These are phyloP conservation scores for Scolopax bukidnonensis DNA, from an alignment of 2,797 vertebrate genomes.

Conservation along the genomic window DNA sequence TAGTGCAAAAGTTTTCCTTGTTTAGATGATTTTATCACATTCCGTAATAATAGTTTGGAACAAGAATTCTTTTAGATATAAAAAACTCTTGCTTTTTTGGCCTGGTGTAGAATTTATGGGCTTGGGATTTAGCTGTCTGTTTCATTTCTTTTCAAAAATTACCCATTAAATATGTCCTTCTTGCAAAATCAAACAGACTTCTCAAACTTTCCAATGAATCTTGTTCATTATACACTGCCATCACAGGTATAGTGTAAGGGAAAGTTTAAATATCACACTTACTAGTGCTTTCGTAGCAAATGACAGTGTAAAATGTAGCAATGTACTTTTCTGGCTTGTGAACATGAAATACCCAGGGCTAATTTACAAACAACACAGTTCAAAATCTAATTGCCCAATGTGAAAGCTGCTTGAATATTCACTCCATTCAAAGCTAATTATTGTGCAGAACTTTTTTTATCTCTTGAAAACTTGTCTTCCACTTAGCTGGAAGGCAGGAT, in stretches of 20 bases:
- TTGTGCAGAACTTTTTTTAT: not conserved
- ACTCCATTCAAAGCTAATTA: not conserved
- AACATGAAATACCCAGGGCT: not conserved
- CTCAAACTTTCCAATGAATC: not conserved
- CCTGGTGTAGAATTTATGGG: not conserved
- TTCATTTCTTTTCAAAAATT: not conserved
- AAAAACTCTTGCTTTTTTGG: not conserved
- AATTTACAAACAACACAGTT: not conserved
- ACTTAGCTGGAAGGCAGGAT: not conserved
- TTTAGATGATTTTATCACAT: not conserved
- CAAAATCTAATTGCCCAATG: not conserved
- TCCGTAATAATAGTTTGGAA: not conserved
- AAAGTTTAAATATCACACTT: slow-evolving; percentile 2
- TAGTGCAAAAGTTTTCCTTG: not conserved
- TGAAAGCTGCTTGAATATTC: not conserved
- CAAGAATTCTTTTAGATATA: not conserved
- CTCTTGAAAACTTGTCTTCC: not conserved
- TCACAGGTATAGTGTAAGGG: not conserved
- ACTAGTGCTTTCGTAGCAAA: not conserved
- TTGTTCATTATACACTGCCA: not conserved
- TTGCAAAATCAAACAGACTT: not conserved
- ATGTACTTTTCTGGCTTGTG: not conserved
- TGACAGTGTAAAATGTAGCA: slow-evolving; percentile 8
- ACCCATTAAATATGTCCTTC: not conserved
- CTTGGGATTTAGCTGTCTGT: not conserved